Evolutionary conservation across 2,797 vertebrate species (phyloP).

Genomic region (Sebastes diploproa): DNA sequence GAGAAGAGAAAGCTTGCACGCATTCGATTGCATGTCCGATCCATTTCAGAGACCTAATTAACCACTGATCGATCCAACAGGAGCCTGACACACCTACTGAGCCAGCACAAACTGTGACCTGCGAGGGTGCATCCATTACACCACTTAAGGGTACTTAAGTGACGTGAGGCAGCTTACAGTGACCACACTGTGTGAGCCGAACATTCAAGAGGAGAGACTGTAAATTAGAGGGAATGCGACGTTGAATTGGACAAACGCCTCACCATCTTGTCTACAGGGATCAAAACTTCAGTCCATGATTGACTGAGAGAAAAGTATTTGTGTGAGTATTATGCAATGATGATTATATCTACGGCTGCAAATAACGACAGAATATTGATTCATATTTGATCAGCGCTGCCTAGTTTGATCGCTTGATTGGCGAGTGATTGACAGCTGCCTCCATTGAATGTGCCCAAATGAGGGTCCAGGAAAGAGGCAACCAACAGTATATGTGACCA

Average conservation of each 20-base stretch:
- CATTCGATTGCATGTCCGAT: constrained; percentile 48
- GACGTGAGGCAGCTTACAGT: not conserved
- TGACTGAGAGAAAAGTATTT: not conserved
- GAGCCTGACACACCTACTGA: constrained; percentile 47
- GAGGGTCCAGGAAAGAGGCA: not conserved
- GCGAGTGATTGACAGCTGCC: too few species aligned
- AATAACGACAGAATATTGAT: too few species aligned
- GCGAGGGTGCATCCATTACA: constrained; percentile 22
- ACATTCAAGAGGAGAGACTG: not conserved
- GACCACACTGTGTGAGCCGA: not conserved
- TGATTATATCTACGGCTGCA: not conserved
- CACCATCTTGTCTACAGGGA: not conserved
- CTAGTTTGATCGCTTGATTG: too few species aligned
- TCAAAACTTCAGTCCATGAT: not conserved
- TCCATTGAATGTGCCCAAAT: not conserved
- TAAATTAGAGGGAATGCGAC: not conserved
- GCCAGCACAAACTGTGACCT: constrained; percentile 25
- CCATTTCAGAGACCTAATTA: constrained; percentile 63
- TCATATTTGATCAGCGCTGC: too few species aligned
- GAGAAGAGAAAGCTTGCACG: constrained; percentile 9
- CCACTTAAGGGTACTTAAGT: not conserved
- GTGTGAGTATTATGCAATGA: not conserved
- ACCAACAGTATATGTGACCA: not conserved
- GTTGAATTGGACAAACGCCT: not conserved
- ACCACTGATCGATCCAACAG: constrained; percentile 49